Conservation (phyloP, 2,113 vertebrate species). For the Bombycilla garrulus region DNA sequence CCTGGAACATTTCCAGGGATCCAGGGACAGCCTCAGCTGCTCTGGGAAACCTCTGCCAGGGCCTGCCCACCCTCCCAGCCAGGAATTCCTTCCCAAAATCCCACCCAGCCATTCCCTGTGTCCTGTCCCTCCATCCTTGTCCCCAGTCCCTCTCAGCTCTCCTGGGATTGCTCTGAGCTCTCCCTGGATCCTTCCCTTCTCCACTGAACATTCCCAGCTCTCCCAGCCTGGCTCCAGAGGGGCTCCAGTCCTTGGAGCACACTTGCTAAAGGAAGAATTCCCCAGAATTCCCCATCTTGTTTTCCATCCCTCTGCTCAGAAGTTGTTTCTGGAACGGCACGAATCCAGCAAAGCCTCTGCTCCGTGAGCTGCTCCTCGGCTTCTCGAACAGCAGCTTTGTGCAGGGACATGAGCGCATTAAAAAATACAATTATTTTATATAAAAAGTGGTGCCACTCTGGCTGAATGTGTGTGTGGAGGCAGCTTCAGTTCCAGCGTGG, state of each 20-base stretch:
- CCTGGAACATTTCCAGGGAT: background rate
- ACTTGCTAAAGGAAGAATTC: background rate
- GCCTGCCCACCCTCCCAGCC: background rate
- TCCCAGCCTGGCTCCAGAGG: background rate
- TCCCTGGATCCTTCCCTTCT: rapidly evolving
- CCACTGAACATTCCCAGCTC: rapidly evolving
- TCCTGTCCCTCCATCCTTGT: background rate
- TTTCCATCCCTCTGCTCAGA: background rate
- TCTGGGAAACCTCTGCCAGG: background rate
- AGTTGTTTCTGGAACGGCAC: background rate
- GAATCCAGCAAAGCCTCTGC: background rate
- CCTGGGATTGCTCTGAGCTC: background rate
- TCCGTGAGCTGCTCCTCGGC: background rate
- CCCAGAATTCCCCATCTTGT: background rate
- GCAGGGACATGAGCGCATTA: background rate
- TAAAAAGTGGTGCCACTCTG: background rate
- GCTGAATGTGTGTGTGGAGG: background rate
- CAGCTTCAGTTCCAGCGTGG: rapidly evolving
- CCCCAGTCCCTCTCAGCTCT: background rate
- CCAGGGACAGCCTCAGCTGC: background rate
- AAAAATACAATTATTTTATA: background rate
- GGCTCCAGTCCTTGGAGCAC: background rate
- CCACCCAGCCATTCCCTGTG: background rate
- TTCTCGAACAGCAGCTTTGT: background rate
- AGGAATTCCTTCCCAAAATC: background rate